Percentiles rank a stretch among this genome's conserved stretches.
Evolutionary conservation across 2,888 invertebrate species (phyloP).

Genomic region (Epinotia demarniana): DNA sequence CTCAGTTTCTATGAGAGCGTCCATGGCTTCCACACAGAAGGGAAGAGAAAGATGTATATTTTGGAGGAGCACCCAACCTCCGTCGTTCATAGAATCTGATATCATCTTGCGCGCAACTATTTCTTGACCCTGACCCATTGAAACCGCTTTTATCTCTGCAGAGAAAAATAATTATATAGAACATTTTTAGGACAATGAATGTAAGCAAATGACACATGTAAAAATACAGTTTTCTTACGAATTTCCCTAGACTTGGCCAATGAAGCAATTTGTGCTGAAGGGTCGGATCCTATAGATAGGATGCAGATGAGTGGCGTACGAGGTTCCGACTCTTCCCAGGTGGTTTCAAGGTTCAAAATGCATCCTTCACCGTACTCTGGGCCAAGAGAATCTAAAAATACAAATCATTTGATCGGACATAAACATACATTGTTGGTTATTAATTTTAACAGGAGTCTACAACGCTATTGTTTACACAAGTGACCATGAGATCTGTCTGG

Average conservation of each 20-base stretch:
- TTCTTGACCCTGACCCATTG: conserved; percentile 99
- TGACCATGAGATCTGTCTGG: no score
- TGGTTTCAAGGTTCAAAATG: conserved; percentile 95
- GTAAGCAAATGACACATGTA: background rate
- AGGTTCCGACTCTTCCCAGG: conserved; percentile 95
- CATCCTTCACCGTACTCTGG: conserved; percentile 95
- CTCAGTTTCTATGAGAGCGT: conserved; percentile 93
- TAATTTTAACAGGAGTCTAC: no score
- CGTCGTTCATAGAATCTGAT: conserved; percentile 90
- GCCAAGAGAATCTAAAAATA: conserved; percentile 89
- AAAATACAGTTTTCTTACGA: conserved; percentile 81
- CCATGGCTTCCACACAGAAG: conserved; percentile 96
- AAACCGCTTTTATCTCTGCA: conserved; percentile 92
- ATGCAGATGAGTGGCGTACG: conserved; percentile 96
- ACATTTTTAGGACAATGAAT: background rate
- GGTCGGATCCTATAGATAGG: conserved; percentile 97
- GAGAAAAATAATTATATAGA: conserved; percentile 40
- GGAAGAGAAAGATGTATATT: conserved; percentile 98
- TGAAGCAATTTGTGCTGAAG: conserved; percentile 95
- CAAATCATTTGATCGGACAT: background rate
- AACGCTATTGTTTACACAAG: no score
- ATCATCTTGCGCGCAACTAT: conserved; percentile 93
- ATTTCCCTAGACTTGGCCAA: conserved; percentile 94
- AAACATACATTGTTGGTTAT: no score
- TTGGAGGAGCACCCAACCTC: conserved; percentile 97